These are phyloP conservation scores for Rhogogaster chlorosoma DNA, from an alignment of 2,888 invertebrate species.

Conservation along the genomic window DNA sequence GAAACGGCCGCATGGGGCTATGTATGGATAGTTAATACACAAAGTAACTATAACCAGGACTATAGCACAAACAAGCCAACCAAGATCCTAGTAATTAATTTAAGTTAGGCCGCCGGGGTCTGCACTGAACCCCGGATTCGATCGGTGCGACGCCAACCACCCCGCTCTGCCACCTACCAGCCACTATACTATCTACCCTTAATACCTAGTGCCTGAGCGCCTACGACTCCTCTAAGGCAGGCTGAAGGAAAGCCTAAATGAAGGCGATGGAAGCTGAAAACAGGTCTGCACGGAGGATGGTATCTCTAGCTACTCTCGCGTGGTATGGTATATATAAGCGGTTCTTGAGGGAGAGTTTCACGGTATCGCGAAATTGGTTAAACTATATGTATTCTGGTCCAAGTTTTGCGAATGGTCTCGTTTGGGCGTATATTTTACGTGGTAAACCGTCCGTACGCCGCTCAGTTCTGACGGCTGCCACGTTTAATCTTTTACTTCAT, in stretches of 20 bases:
- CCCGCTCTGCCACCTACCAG: slow-evolving; percentile 12
- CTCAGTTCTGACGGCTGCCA: slow-evolving; percentile 16
- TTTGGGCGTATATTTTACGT: neutral
- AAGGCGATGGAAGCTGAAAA: slow-evolving; percentile 24
- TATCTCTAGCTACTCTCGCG: neutral
- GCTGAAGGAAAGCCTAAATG: neutral
- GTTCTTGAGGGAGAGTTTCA: neutral
- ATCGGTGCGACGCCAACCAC: slow-evolving; percentile 23
- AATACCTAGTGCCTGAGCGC: slow-evolving; percentile 30
- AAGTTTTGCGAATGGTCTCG: slow-evolving; percentile 18
- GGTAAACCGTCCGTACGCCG: neutral
- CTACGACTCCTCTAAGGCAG: slow-evolving; percentile 10
- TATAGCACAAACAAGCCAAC: slow-evolving; percentile 62
- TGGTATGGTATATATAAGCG: neutral
- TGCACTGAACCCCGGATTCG: slow-evolving; percentile 28
- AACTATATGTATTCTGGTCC: slow-evolving; percentile 11
- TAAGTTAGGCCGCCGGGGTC: slow-evolving; percentile 54
- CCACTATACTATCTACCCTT: slow-evolving; percentile 23
- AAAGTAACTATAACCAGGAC: slow-evolving; percentile 19
- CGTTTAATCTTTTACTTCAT: slow-evolving; percentile 34
- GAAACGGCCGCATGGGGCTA: neutral
- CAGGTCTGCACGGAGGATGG: neutral
- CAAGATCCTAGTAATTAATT: slow-evolving; percentile 73
- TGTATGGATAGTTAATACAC: slow-evolving; percentile 25
- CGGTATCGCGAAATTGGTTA: slow-evolving; percentile 1